These are phyloP conservation scores for Enteromius radiatus DNA, from an alignment of 2,797 vertebrate genomes.

Conservation along the genomic window DNA sequence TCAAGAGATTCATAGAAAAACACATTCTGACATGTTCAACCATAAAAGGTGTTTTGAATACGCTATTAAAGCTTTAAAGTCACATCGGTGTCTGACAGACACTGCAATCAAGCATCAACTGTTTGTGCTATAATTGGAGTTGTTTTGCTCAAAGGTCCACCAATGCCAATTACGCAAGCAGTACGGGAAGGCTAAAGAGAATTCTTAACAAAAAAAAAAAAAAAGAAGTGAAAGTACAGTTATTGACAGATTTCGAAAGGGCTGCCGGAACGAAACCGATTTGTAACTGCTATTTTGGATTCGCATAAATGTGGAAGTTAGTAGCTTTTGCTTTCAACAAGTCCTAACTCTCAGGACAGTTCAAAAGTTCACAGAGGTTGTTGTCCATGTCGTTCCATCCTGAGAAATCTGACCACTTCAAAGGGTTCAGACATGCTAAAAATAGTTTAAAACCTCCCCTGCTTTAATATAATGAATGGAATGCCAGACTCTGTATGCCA, in stretches of 20 bases:
- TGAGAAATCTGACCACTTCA: constrained; percentile 34
- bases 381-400: constrained; percentile 33
- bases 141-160: constrained; percentile 4
- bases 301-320: not conserved
- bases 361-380: constrained; percentile 37
- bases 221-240: not conserved
- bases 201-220: not conserved
- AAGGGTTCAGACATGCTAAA: constrained; percentile 22
- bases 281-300: not conserved
- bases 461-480: constrained; percentile 6
- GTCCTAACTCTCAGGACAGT: not conserved
- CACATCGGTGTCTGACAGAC: not conserved
- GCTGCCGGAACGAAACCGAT: not conserved
- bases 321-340: constrained; percentile 3
- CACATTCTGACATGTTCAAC: constrained; percentile 1
- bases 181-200: not conserved
- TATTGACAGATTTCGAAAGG: not conserved
- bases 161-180: not conserved
- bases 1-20: constrained; percentile 18
- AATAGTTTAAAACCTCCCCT: not conserved
- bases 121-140: constrained; percentile 23
- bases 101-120: constrained; percentile 18
- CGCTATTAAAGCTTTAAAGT: constrained; percentile 14
- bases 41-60: constrained; percentile 2
- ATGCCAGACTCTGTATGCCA: not conserved